Percentiles rank a stretch among this genome's conserved stretches.
phyloP scores from a whole-genome alignment of 2,888 invertebrate genomes.

The Crossocerus cetratus region DNA sequence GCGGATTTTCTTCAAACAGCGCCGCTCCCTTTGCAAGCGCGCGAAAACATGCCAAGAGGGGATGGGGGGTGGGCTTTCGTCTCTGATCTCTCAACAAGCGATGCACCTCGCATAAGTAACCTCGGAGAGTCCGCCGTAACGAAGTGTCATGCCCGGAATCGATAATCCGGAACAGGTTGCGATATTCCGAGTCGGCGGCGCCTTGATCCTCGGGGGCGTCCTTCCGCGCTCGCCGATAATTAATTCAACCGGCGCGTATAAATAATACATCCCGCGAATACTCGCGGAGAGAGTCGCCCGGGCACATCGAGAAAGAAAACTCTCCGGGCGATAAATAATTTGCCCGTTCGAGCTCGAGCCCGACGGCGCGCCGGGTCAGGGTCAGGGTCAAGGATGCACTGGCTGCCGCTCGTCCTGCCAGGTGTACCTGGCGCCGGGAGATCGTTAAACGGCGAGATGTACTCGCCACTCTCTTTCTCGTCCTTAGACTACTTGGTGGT shows the following conservation, averaged over 20 bases:
- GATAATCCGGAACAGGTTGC: too few species aligned
- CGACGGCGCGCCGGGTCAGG: constrained; percentile 31
- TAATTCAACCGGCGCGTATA: constrained; percentile 27
- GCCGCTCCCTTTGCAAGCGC: too few species aligned
- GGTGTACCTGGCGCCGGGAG: not conserved
- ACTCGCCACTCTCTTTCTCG: too few species aligned
- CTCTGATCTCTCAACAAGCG: too few species aligned
- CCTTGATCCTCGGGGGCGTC: not conserved
- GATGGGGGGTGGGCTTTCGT: too few species aligned
- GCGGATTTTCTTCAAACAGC: too few species aligned
- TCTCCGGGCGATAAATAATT: constrained; percentile 44
- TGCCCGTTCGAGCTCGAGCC: constrained; percentile 16
- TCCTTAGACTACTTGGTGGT: too few species aligned
- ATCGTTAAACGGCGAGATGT: not conserved
- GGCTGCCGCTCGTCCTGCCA: not conserved
- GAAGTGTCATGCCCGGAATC: too few species aligned
- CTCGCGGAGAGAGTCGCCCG: not conserved
- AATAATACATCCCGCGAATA: constrained; percentile 19
- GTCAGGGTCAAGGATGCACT: constrained; percentile 43
- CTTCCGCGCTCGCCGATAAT: constrained; percentile 4
- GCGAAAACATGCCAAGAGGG: too few species aligned
- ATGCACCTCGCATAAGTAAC: too few species aligned
- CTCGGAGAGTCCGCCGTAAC: too few species aligned
- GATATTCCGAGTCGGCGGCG: too few species aligned
- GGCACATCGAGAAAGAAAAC: constrained; percentile 21